Conservation (phyloP, 2,113 vertebrate species). For the Aegithalos caudatus region DNA sequence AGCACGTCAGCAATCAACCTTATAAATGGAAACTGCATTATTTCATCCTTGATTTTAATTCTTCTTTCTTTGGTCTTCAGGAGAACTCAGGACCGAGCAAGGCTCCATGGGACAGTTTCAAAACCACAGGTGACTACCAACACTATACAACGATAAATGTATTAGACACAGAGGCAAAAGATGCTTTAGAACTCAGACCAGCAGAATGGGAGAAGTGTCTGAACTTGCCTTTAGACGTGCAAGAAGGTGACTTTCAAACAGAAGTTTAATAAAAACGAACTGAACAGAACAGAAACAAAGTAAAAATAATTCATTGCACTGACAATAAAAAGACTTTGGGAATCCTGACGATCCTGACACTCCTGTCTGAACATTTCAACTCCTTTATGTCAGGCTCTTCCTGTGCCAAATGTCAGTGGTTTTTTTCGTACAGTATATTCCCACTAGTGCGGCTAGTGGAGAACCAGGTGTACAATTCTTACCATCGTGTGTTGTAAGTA, state of each 20-base stretch:
- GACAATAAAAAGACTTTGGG: conserved; percentile 88
- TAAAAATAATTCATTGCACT: conserved; percentile 81
- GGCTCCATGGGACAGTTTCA: conserved; percentile 98
- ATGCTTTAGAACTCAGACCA: conserved; percentile 95
- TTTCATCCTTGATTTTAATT: background rate
- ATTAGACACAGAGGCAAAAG: conserved; percentile 93
- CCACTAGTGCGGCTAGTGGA: conserved; percentile 91
- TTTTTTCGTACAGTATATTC: conserved; percentile 82
- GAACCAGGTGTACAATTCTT: conserved; percentile 98
- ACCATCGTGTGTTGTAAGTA: conserved; percentile 99
- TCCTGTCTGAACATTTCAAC: conserved; percentile 85
- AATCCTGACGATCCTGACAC: conserved; percentile 91
- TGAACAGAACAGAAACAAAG: conserved; percentile 46
- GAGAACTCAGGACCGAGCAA: conserved; percentile 93
- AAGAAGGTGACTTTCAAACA: conserved; percentile 98
- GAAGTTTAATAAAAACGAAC: conserved; percentile 85
- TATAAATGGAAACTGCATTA: background rate
- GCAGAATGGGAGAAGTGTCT: conserved; percentile 99
- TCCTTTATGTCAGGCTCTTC: conserved; percentile 83
- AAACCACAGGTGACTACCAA: conserved; percentile 95
- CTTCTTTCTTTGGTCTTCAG: conserved; percentile 74
- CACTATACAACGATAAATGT: conserved; percentile 99
- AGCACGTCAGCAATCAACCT: background rate
- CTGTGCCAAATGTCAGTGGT: conserved; percentile 90
- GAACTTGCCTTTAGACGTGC: conserved; percentile 96